phyloP scores from a whole-genome alignment of 2,797 vertebrate species.

The Spatula versicolor region DNA sequence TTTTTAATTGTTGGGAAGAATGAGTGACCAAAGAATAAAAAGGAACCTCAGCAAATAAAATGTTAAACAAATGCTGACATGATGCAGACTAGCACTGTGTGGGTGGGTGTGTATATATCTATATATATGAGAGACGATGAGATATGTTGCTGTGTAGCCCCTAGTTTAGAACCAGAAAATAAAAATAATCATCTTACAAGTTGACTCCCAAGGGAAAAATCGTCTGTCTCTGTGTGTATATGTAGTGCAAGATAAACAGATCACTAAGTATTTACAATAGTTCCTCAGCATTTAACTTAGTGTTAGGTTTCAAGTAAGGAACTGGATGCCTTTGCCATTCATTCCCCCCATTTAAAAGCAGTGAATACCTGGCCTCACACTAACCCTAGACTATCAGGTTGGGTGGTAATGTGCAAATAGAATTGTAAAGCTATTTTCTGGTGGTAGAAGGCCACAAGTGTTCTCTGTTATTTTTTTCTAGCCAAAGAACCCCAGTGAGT shows the following conservation, averaged over 20 bases:
- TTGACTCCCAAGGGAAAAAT: slow-evolving; percentile 22
- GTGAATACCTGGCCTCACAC: slow-evolving; percentile 27
- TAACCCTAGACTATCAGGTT: slow-evolving; percentile 41
- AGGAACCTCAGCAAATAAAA: neutral
- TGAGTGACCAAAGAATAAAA: neutral
- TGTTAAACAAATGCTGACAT: slow-evolving; percentile 25
- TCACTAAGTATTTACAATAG: neutral
- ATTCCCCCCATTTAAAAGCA: slow-evolving; percentile 25
- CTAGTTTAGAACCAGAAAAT: slow-evolving; percentile 33
- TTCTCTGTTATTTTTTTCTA: slow-evolving; percentile 19
- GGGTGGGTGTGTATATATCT: neutral
- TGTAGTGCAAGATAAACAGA: neutral
- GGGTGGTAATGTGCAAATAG: slow-evolving; percentile 40
- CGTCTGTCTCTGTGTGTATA: neutral
- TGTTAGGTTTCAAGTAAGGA: slow-evolving; percentile 4
- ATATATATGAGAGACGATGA: slow-evolving; percentile 33
- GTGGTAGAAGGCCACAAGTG: neutral
- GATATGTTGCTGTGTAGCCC: slow-evolving; percentile 27
- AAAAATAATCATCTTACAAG: slow-evolving; percentile 19
- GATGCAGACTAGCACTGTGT: neutral
- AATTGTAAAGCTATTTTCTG: slow-evolving; percentile 37
- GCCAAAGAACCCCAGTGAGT: neutral
- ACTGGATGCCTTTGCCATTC: slow-evolving; percentile 1
- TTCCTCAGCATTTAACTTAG: slow-evolving; percentile 25
- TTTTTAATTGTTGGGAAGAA: neutral